phyloP scores from a whole-genome alignment of 1,140 invertebrate genomes.

The Hyles vespertilio region DNA sequence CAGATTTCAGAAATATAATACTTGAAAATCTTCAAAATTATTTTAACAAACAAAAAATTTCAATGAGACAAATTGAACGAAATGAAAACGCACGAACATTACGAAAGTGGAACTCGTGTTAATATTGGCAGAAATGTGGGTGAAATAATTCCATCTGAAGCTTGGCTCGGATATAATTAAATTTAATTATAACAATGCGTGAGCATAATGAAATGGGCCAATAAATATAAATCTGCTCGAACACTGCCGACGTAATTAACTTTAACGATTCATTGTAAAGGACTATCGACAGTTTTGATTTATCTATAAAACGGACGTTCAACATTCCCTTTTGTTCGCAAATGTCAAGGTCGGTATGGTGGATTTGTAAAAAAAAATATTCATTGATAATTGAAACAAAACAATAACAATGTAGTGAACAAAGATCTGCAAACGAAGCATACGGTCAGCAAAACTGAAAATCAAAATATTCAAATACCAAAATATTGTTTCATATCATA shows the following conservation, averaged over 20 bases:
- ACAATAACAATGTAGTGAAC: constrained; percentile 12
- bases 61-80: too few species aligned
- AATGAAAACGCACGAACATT: neutral
- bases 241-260: constrained; percentile 23
- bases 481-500: too few species aligned
- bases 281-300: constrained; percentile 30
- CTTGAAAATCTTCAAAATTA: too few species aligned
- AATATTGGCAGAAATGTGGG: neutral
- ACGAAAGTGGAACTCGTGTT: neutral
- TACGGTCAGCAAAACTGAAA: constrained; percentile 9
- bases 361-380: constrained; percentile 12
- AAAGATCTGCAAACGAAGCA: constrained; percentile 11
- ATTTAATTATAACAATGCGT: constrained; percentile 29
- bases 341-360: constrained; percentile 27
- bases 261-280: constrained; percentile 29
- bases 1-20: too few species aligned
- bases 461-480: too few species aligned
- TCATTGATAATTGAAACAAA: constrained; percentile 21
- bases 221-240: constrained; percentile 20
- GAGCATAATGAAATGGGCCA: constrained; percentile 21
- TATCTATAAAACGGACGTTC: constrained; percentile 24
- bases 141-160: neutral
- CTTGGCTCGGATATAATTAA: constrained; percentile 15
- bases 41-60: too few species aligned
- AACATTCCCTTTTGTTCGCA: constrained; percentile 27